A percentile compares a stretch with the other conserved stretches of the same genome.
Evolutionary conservation across 2,113 vertebrate genomes (phyloP).

Genomic region (Platanista minor): DNA sequence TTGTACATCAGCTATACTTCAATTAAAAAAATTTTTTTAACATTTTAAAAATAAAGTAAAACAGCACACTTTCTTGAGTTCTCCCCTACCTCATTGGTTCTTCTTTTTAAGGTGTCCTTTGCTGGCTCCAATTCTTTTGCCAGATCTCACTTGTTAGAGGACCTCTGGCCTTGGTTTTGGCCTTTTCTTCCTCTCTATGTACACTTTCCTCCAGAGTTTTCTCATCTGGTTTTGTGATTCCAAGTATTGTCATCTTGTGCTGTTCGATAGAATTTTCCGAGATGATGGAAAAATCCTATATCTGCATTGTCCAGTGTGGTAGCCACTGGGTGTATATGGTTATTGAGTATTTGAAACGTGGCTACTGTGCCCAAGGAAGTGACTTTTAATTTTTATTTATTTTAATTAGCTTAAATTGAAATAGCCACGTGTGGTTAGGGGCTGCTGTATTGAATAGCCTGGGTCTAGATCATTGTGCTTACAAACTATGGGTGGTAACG

Average conservation of each 20-base stretch:
- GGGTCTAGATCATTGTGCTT: background rate
- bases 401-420: background rate
- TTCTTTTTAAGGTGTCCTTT: background rate
- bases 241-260: background rate
- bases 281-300: background rate
- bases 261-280: background rate
- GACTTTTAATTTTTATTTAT: background rate
- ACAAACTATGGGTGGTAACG: background rate
- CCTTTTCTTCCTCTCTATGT: background rate
- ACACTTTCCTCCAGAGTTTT: background rate
- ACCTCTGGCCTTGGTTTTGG: background rate
- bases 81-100: background rate
- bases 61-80: background rate
- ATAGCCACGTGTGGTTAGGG: background rate
- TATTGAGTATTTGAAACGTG: background rate
- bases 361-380: background rate
- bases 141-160: background rate
- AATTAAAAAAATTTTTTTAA: rapidly evolving
- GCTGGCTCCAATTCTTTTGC: background rate
- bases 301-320: background rate
- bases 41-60: background rate
- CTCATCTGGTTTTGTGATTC: background rate
- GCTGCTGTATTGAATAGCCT: background rate
- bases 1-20: background rate
- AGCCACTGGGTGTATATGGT: background rate